phyloP scores from a whole-genome alignment of 35 echinoderm and acorn worm genomes.

The Heliocidaris erythrogramma region DNA sequence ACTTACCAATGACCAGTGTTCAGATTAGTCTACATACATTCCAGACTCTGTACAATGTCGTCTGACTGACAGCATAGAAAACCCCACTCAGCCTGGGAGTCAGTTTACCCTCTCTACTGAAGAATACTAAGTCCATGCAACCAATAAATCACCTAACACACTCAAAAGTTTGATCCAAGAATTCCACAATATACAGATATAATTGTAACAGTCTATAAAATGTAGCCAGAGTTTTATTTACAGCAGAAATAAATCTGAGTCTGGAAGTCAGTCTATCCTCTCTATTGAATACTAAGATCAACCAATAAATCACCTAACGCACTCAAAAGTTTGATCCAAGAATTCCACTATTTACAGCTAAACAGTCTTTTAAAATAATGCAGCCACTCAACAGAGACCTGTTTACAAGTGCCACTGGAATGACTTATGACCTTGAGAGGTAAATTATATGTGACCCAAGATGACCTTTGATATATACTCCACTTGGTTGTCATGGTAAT shows the following conservation, averaged over 20 bases:
- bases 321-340: background rate
- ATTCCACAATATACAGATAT: background rate
- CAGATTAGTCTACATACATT: too few relatives aligned
- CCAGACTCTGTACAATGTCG: too few relatives aligned
- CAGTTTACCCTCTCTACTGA: too few relatives aligned
- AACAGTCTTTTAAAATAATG: background rate
- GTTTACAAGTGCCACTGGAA: background rate
- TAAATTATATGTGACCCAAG: too few relatives aligned
- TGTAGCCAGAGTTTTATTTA: background rate
- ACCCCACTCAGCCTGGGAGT: too few relatives aligned
- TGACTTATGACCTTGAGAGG: background rate
- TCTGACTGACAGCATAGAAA: too few relatives aligned
- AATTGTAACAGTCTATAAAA: background rate
- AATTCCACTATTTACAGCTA: constrained; percentile 19
- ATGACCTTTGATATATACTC: too few relatives aligned
- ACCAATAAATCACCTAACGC: background rate
- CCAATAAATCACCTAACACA: background rate
- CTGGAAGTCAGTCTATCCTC: too few relatives aligned
- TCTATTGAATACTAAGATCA: background rate
- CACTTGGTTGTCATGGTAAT: too few relatives aligned
- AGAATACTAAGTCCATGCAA: background rate
- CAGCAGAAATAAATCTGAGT: too few relatives aligned
- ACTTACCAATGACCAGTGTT: too few relatives aligned
- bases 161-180: background rate
- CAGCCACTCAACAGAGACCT: background rate